Base-by-base conservation (phyloP, 2,113 vertebrate species). In the Planiliza haematocheilus region DNA sequence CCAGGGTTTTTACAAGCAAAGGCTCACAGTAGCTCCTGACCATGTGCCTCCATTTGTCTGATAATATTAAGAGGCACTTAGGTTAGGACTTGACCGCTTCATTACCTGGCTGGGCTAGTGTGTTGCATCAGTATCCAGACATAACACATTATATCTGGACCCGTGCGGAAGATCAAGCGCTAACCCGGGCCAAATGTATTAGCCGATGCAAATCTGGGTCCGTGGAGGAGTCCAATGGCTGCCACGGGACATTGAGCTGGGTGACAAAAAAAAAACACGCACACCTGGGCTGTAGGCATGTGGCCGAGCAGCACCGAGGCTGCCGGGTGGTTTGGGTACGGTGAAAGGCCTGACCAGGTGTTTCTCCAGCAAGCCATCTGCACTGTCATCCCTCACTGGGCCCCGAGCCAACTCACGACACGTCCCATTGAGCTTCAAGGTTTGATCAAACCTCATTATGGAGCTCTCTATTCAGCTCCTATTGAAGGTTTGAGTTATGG, bases 381-480 rank as follows among this genome's bases (percentile, higher is more conserved):
- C 67, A 53, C 64, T 77, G 87, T 85, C 83, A 77, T 82, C 73
- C 60, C 52, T 87, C 67, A 43, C 21, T 24, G 55, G 80, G 77
- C 61, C 38, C 16, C 4, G 5, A 64, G 59, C 74, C 81, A 85
- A 42, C 34, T 69, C 20, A 3, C 1, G 58, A 65, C 79, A 85
- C 41, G 50, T 85, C 73, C 77, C 75, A 67, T 63, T 79, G 84
- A 80, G 46, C 61, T 60, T 42, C 68, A 42, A 66, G 67, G 61
- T 77, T 87, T 86, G 81, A 89, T 92, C 87, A 87, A 79, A 70
- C 77, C 60, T 74, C 39, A 51, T 83, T 82, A 66, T 10, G 30
- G 63, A 65, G 56, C 55, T 70, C 66, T 74, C 48, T 56, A 74
- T 80, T 68, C 57, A 50, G 53, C n/a, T 67, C 21, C 24, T 38